A percentile compares a stretch with the other conserved stretches of the same genome.
phyloP scores from a whole-genome alignment of 2,113 vertebrate genomes.

The Ictidomys tridecemlineatus region DNA sequence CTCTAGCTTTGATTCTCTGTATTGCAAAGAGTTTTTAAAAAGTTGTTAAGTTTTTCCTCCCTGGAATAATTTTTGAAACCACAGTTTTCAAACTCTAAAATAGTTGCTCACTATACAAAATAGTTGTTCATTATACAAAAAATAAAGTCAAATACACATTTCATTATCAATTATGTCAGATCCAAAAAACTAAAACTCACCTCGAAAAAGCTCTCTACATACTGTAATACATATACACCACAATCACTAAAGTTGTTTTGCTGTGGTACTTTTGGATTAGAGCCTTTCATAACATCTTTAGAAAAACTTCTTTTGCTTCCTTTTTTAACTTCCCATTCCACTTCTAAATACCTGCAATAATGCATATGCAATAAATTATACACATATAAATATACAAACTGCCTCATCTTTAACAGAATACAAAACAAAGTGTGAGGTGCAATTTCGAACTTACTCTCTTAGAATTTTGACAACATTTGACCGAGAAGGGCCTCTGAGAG shows the following conservation, averaged over 20 bases:
- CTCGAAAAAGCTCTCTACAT: conserved; percentile 99
- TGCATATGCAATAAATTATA: neutral
- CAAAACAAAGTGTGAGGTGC: neutral
- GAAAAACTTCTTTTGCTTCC: conserved; percentile 94
- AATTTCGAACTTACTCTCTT: conserved; percentile 93
- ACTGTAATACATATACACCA: conserved; percentile 97
- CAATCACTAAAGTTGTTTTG: conserved; percentile 99
- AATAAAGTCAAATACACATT: conserved; percentile 15
- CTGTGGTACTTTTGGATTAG: conserved; percentile 97
- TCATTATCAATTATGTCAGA: conserved; percentile 39
- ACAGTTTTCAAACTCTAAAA: neutral
- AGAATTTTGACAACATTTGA: conserved; percentile 97
- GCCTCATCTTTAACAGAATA: neutral
- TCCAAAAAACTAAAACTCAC: conserved; percentile 85
- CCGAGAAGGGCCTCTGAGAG: conserved; percentile 94
- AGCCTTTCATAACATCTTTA: conserved; percentile 98
- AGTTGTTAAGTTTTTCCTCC: conserved; percentile 13
- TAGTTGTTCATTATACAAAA: conserved; percentile 3
- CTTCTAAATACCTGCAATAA: conserved; percentile 95
- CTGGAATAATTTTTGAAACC: conserved; percentile 40
- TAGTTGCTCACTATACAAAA: neutral
- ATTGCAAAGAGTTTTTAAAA: neutral
- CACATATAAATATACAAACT: neutral
- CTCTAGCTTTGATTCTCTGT: too few species aligned
- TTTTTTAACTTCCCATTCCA: conserved; percentile 98